Conservation (phyloP, 2,797 vertebrate genomes). For the Cirrhinus mrigala region DNA sequence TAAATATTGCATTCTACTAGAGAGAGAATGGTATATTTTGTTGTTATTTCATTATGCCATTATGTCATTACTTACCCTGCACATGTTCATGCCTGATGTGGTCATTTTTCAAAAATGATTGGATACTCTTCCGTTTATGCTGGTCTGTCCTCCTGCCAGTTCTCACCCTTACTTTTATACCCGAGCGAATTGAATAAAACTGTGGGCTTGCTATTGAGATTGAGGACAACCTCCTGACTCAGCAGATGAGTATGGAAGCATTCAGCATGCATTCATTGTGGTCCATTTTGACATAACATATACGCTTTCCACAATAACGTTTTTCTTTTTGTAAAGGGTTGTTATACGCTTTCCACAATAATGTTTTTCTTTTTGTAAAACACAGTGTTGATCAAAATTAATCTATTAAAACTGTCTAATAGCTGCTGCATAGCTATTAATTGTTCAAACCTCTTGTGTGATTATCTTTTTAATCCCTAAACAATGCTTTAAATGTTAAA, state of each 20-base stretch:
- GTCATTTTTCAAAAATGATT: slow-evolving; percentile 19
- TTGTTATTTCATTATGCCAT: background rate
- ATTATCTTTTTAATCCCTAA: background rate
- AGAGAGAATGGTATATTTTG: background rate
- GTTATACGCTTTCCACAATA: background rate
- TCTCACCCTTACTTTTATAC: slow-evolving; percentile 57
- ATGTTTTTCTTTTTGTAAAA: background rate
- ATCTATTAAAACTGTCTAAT: background rate
- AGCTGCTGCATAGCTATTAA: background rate
- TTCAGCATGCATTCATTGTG: slow-evolving; percentile 39
- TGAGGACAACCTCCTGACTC: slow-evolving; percentile 50
- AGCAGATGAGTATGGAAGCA: slow-evolving; percentile 42
- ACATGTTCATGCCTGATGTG: slow-evolving; percentile 23
- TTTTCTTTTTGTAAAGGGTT: background rate
- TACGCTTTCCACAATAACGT: background rate
- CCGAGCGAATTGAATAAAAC: slow-evolving; percentile 34
- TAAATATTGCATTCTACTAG: background rate
- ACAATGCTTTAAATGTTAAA: background rate
- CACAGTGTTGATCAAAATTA: background rate
- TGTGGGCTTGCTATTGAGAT: slow-evolving; percentile 40
- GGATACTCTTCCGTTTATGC: background rate
- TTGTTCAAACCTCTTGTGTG: background rate
- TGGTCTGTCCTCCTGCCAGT: slow-evolving; percentile 6
- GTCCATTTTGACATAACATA: slow-evolving; percentile 47
- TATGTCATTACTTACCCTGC: slow-evolving; percentile 22